Base-by-base conservation (phyloP, 2,888 invertebrate genomes). In the Fragum fragum region DNA sequence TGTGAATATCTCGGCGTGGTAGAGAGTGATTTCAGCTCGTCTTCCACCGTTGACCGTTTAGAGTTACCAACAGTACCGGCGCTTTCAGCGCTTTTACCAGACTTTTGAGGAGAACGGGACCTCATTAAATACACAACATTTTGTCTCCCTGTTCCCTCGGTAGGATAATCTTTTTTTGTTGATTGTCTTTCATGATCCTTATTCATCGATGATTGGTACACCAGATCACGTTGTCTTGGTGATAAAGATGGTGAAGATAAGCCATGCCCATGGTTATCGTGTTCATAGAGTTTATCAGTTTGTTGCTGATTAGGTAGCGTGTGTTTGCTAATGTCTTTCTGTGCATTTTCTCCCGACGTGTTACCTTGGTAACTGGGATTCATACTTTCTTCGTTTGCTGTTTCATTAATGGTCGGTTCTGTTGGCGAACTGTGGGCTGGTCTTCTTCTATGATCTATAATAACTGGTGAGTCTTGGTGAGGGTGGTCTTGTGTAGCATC, bases 1-100 rank as follows among this genome's bases (percentile, higher is more conserved):
- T 85, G 82, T 6, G 85, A 83, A 26, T 72, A 74, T 53, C 85
- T 80, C 11, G 82, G 78, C 1, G 85, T 85, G 7, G 81, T 85
- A 1, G 85, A 85, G 23, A 85, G 53, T 18, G 80, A 78, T 32
- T 82, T 69, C 36, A 85, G 61, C 68, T 85, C 85, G 21, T 82
- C 82, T 53, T 85, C 85, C 14, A 63, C 28, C 5, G 85, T 85
- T 14, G 81, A 79, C 29, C 77, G 68, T 55, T 77, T 82, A 7
- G 81, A 82, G n/a, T 61, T 61, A 1, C 36, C 29, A 6, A 53
- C 23, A 0, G 53, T 55, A 21, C 57, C 57, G 1, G 21, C 39
- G 29, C 72, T 59, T 21, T 59, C 55, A 1, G 23, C 28, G 55
- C 78, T 78, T 42, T 78, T 73, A 7, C 57, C 23, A 1, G 61